These are phyloP conservation scores for Wiebesia pumilae DNA, from an alignment of 1,140 invertebrate species.

Conservation along the genomic window DNA sequence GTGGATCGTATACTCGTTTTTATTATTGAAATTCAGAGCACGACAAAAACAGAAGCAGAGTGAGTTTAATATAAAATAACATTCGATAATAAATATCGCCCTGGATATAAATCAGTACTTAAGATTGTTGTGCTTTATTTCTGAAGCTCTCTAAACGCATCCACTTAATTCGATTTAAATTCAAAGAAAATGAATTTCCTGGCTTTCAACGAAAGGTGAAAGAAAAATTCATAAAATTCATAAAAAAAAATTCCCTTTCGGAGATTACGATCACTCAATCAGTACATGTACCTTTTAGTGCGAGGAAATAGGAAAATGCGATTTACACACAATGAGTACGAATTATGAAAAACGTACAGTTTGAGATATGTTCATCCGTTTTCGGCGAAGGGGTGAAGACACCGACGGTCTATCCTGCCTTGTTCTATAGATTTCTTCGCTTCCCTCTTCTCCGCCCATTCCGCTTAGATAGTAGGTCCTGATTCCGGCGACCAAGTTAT, in stretches of 20 bases:
- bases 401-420: background rate
- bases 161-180: background rate
- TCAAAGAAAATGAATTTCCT: background rate
- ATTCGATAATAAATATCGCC: background rate
- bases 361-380: background rate
- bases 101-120: background rate
- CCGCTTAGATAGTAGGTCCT: slow-evolving; percentile 28
- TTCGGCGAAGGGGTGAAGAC: background rate
- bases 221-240: slow-evolving; percentile 21
- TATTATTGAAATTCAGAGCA: background rate
- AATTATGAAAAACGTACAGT: background rate
- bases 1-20: background rate
- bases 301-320: slow-evolving; percentile 21
- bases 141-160: background rate
- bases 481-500: slow-evolving; percentile 31
- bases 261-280: slow-evolving; percentile 21
- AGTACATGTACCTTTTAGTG: background rate
- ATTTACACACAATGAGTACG: background rate
- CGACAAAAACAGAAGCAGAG: background rate
- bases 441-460: background rate
- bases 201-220: no score
- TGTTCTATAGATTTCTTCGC: background rate
- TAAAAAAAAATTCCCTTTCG: background rate
- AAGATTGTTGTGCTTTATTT: background rate
- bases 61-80: background rate